A percentile compares a stretch with the other conserved stretches of the same genome.
Evolutionary conservation across 2,113 vertebrate genomes (phyloP).

Genomic region (Thermophis baileyi): DNA sequence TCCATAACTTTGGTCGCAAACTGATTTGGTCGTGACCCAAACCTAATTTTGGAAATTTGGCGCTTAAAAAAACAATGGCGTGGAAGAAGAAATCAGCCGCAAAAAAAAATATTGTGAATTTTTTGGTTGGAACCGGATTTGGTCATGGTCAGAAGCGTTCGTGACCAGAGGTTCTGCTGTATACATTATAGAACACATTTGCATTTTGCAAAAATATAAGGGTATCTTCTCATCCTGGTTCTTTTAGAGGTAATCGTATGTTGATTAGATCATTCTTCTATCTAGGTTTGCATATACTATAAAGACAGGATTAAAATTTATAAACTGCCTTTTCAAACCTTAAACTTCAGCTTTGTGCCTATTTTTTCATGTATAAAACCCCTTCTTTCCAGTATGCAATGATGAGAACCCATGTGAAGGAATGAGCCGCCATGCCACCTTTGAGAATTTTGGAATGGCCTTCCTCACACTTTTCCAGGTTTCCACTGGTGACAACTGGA

Average conservation of each 20-base stretch:
- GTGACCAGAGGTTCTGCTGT: too few relatives aligned
- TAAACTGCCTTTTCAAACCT: not conserved
- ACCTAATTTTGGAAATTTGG: too few relatives aligned
- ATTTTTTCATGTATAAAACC: not conserved
- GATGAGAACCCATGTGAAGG: conserved; percentile 95
- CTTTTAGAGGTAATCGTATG: not conserved
- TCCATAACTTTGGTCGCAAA: too few relatives aligned
- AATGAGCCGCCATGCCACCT: conserved; percentile 97
- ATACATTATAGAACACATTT: too few relatives aligned
- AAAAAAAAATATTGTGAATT: too few relatives aligned
- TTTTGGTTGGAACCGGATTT: too few relatives aligned
- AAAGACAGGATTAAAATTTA: not conserved
- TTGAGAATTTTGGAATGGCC: conserved; percentile 98
- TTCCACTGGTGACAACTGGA: conserved; percentile 98
- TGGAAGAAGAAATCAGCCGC: too few relatives aligned
- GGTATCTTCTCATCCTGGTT: not conserved
- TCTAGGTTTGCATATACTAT: not conserved
- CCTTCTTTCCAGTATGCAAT: conserved; percentile 82
- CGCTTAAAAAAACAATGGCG: too few relatives aligned
- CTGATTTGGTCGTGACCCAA: too few relatives aligned
- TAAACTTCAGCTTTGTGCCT: not conserved
- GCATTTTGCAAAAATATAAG: too few relatives aligned
- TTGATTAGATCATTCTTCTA: not conserved
- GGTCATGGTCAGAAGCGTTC: too few relatives aligned
- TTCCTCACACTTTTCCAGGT: conserved; percentile 98